Evolutionary conservation across 2,113 vertebrate genomes (phyloP).

Genomic region (Oxygymnocypris stewartii): DNA sequence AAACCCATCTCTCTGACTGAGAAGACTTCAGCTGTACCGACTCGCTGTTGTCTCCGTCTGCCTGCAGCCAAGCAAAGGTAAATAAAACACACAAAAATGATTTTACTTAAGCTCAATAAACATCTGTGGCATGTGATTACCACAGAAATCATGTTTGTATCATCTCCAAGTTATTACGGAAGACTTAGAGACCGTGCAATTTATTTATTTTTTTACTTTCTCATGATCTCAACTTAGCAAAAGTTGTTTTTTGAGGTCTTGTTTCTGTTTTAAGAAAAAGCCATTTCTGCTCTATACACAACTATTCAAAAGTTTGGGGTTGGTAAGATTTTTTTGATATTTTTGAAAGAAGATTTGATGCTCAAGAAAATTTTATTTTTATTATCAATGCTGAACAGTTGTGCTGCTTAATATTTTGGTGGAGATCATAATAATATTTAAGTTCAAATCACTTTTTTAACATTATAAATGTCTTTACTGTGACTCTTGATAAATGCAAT

Average conservation of each 20-base stretch:
- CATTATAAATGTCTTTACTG: too few relatives aligned
- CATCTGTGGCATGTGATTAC: neutral
- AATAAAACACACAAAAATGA: neutral
- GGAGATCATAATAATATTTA: too few relatives aligned
- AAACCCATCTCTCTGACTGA: conserved; percentile 54
- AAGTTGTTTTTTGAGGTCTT: neutral
- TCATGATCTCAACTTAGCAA: neutral
- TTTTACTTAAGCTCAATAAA: neutral
- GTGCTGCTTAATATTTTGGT: too few relatives aligned
- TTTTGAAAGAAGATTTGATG: neutral
- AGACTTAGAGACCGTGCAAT: neutral
- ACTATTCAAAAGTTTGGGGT: neutral
- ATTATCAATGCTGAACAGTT: too few relatives aligned
- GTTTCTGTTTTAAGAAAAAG: neutral
- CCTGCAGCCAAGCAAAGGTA: conserved; percentile 36
- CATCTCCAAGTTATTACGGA: neutral
- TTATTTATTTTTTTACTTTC: neutral
- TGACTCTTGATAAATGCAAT: too few relatives aligned
- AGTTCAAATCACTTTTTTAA: too few relatives aligned
- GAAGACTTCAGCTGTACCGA: conserved; percentile 57
- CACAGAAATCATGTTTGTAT: neutral
- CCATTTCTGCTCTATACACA: neutral
- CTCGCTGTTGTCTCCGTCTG: conserved; percentile 48
- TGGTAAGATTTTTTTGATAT: neutral
- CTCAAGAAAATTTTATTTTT: too few relatives aligned